Conservation (phyloP, 2,888 invertebrate species). For the Colletes collaris region DNA sequence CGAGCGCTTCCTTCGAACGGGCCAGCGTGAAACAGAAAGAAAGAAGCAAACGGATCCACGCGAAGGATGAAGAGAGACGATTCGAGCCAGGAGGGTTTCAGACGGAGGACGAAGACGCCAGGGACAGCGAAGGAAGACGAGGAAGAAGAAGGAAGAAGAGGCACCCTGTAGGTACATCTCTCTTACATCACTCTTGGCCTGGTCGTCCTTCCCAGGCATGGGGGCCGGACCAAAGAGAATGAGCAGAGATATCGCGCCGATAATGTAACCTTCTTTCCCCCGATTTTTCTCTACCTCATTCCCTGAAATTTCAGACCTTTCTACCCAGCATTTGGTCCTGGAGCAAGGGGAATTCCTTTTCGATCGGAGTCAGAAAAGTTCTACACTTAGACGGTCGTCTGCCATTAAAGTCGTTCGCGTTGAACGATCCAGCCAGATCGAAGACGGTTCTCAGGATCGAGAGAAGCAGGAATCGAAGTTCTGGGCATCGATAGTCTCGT, state of each 20-base stretch:
- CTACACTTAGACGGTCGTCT: too few relatives aligned
- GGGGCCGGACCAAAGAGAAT: constrained; percentile 47
- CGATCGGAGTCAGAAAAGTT: too few relatives aligned
- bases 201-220: constrained; percentile 51
- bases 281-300: constrained; percentile 37
- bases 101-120: constrained; percentile 28
- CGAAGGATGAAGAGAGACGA: constrained; percentile 5
- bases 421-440: too few relatives aligned
- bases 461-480: too few relatives aligned
- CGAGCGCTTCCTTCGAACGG: constrained; percentile 37
- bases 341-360: too few relatives aligned
- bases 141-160: constrained; percentile 44
- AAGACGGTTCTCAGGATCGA: too few relatives aligned
- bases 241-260: constrained; percentile 67
- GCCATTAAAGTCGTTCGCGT: too few relatives aligned
- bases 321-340: neutral
- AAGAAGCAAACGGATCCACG: constrained; percentile 6
- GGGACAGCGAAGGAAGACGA: constrained; percentile 18
- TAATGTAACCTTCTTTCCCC: constrained; percentile 55
- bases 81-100: neutral
- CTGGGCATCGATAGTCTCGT: too few relatives aligned
- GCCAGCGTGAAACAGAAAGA: constrained; percentile 30
- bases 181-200: constrained; percentile 66
- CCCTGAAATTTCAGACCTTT: constrained; percentile 21
- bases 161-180: constrained; percentile 64